Conservation (phyloP, 1,140 invertebrate genomes). For the Pristionchus pacificus region DNA sequence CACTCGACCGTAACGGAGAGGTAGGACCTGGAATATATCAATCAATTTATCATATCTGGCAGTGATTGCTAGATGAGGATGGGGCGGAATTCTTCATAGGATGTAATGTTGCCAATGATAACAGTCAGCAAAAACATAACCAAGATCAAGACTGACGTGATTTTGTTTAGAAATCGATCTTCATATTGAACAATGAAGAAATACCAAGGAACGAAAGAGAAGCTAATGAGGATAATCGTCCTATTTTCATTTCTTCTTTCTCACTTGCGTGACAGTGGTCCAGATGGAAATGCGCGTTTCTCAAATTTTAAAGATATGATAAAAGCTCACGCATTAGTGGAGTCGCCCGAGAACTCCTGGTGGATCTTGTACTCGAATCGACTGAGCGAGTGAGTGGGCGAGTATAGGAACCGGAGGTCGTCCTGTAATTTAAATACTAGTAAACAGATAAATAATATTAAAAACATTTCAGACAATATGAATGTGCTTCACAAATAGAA, state of each 20-base stretch:
- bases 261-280: conserved; percentile 15
- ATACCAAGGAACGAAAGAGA: no score
- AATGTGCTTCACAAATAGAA: no score
- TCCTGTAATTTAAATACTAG: conserved; percentile 36
- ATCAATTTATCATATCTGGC: neutral
- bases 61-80: no score
- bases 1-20: conserved; percentile 48
- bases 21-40: conserved; percentile 37
- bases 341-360: conserved; percentile 52
- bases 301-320: neutral
- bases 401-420: conserved; percentile 54
- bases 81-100: no score
- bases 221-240: no score
- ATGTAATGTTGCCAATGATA: neutral
- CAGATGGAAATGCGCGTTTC: conserved; percentile 18
- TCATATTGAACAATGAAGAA: no score
- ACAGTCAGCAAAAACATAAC: no score
- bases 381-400: conserved; percentile 50
- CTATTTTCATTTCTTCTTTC: conserved; percentile 16
- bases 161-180: no score
- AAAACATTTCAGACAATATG: no score
- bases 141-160: no score
- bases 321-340: conserved; percentile 47
- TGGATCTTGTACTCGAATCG: conserved; percentile 52
- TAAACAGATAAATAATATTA: conserved; percentile 13